Base-by-base conservation (phyloP, 2,113 vertebrate genomes). In the Anoplopoma fimbria region DNA sequence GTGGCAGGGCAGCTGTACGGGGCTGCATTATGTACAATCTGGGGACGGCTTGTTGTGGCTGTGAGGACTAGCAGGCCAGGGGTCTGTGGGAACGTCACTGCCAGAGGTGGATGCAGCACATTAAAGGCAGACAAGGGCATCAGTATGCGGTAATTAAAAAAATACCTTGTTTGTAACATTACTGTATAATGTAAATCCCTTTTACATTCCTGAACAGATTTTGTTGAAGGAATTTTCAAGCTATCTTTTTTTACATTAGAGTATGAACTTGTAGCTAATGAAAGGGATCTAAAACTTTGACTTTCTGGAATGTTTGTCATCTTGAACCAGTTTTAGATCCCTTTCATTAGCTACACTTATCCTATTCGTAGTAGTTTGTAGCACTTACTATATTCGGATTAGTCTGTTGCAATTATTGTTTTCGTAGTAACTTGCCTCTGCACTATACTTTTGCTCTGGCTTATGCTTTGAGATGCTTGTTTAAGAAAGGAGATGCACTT, bases 31-130 rank as follows among this genome's bases (percentile, higher is more conserved):
- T 29, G 64, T 70, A 65, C 75, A 75, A 72, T 87, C 81, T 60
- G 83, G 67, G 82, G 77, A 81, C 9, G 69, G 74, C 79, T 80
- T 87, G 88, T 81, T 88, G 88, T 87, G 88, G 81, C 81, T 77
- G 79, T 57, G 77, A 81, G 88, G 88, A 84, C 84, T 77, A 83
- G 82, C 57, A 21, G 86, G 84, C 77, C 77, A 40, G 33, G 55
- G 75, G 72, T 83, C 67, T 53, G 79, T 21, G 64, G 65, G 68
- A 45, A 61, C 68, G 67, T 84, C 68, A 62, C 31, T n/a, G 79
- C 60, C 75, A 72, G 70, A 79, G 77, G 88, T 80, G 81, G 65
- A 81, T 45, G 78, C 78, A 14, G 63, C 75, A 68, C 75, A 51
- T 73, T 77, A 65, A 60, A 82, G 77, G 51, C n/a, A 47, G 38